Conservation (phyloP, 2,113 vertebrate genomes). For the Poicephalus gulielmi region DNA sequence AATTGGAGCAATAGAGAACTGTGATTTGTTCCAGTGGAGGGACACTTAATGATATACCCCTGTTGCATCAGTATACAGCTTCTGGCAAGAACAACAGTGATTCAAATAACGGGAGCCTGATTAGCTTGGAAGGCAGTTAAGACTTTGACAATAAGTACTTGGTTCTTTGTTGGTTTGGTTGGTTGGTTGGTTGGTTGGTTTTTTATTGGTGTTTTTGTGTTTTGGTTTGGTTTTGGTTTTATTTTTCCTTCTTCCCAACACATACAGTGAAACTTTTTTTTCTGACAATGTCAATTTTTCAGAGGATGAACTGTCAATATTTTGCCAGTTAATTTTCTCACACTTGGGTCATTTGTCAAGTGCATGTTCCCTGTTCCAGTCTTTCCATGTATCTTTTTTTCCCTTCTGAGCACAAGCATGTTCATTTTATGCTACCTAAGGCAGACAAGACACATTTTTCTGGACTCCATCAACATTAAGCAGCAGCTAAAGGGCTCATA, state of each 20-base stretch:
- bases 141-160: background rate
- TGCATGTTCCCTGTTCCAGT: background rate
- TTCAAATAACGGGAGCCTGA: background rate
- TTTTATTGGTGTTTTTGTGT: background rate
- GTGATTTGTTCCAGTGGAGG: background rate
- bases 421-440: background rate
- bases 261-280: background rate
- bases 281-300: background rate
- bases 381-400: background rate
- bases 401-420: background rate
- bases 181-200: background rate
- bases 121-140: background rate
- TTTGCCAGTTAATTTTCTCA: background rate
- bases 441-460: slow-evolving; percentile 20
- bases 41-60: background rate
- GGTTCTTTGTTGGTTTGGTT: background rate
- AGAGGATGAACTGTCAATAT: background rate
- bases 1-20: background rate
- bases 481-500: background rate
- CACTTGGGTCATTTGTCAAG: background rate
- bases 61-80: background rate
- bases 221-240: background rate
- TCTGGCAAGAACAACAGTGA: background rate
- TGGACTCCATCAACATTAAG: background rate
- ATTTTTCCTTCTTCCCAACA: background rate